Conservation (phyloP, 2,113 vertebrate species). For the Varanus komodoensis region DNA sequence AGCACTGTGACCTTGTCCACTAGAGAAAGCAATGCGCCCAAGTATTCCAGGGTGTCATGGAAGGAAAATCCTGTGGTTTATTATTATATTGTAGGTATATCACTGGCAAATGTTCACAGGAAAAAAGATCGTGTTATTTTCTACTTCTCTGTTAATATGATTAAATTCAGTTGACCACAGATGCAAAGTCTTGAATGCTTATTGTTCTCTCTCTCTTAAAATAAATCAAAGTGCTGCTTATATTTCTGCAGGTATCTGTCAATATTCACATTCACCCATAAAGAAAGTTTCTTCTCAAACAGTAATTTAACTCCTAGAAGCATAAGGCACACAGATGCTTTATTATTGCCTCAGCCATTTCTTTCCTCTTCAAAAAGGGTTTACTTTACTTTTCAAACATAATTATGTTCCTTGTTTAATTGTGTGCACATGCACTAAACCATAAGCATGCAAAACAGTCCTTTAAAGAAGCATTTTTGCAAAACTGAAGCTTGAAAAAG, state of each 20-base stretch:
- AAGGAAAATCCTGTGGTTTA: background rate
- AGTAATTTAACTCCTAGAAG: slow-evolving; percentile 42
- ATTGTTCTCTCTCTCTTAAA: background rate
- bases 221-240: background rate
- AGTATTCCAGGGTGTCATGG: background rate
- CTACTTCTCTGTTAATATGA: background rate
- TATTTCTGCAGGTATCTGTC: background rate
- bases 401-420: slow-evolving; percentile 41
- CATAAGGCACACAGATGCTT: slow-evolving; percentile 31
- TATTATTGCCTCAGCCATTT: slow-evolving; percentile 22
- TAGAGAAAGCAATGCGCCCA: background rate
- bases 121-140: background rate
- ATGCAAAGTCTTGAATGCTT: background rate
- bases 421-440: slow-evolving; percentile 40
- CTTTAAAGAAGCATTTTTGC: slow-evolving; percentile 60
- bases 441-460: slow-evolving; percentile 55
- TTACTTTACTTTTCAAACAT: slow-evolving; percentile 46
- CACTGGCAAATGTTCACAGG: background rate
- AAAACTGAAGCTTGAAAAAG: slow-evolving; percentile 62
- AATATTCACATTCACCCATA: slow-evolving; percentile 24
- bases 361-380: slow-evolving; percentile 23
- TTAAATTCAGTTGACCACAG: background rate
- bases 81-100: background rate
- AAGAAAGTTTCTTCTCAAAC: background rate
- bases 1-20: background rate